Conservation (phyloP, 1,140 invertebrate species). For the Zaprionus ornatus region DNA sequence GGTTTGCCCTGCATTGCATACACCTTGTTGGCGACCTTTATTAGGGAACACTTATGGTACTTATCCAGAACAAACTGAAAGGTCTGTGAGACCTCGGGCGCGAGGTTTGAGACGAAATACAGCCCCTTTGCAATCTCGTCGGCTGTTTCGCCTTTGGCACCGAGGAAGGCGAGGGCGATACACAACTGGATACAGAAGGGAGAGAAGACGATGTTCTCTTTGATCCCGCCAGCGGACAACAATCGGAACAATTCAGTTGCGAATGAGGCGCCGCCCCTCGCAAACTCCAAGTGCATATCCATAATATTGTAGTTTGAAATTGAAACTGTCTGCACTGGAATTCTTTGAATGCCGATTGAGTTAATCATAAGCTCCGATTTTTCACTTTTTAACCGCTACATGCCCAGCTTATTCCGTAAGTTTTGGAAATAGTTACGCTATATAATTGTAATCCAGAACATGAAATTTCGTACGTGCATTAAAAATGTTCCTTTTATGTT, state of each 20-base stretch:
- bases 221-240: slow-evolving; percentile 56
- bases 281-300: slow-evolving; percentile 80
- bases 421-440: background rate
- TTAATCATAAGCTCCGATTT: slow-evolving; percentile 10
- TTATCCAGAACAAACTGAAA: slow-evolving; percentile 76
- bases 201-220: slow-evolving; percentile 84
- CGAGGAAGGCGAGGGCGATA: slow-evolving; percentile 84
- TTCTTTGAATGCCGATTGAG: slow-evolving; percentile 56
- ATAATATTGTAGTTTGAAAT: slow-evolving; percentile 34
- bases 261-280: slow-evolving; percentile 72
- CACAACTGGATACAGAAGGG: slow-evolving; percentile 84
- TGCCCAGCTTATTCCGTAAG: background rate
- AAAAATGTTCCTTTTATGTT: background rate
- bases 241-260: slow-evolving; percentile 67
- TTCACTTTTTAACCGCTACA: too few species aligned
- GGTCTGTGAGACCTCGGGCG: slow-evolving; percentile 58
- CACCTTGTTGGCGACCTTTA: slow-evolving; percentile 86
- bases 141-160: slow-evolving; percentile 85
- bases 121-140: slow-evolving; percentile 84
- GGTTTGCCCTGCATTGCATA: slow-evolving; percentile 85
- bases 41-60: slow-evolving; percentile 78
- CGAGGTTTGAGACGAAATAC: slow-evolving; percentile 67
- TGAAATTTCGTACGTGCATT: background rate
- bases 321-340: slow-evolving; percentile 67
- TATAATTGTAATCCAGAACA: background rate